These are phyloP conservation scores for Ennomos erosarius DNA, from an alignment of 2,888 invertebrate genomes.

Conservation along the genomic window DNA sequence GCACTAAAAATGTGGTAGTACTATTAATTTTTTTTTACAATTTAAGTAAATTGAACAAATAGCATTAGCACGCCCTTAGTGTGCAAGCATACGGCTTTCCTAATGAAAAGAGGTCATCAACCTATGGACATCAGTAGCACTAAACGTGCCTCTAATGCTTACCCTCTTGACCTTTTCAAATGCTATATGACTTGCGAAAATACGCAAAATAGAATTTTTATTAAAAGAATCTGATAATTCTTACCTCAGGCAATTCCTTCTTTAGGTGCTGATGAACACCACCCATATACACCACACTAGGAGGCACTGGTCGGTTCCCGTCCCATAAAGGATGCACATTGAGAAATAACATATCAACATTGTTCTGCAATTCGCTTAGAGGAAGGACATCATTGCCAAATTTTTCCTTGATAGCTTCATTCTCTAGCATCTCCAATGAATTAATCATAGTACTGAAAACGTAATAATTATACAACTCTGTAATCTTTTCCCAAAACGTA, in stretches of 20 bases:
- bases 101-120: too few species aligned
- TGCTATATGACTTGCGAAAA: too few species aligned
- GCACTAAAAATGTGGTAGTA: too few species aligned
- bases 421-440: conserved; percentile 25
- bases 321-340: conserved; percentile 59
- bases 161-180: too few species aligned
- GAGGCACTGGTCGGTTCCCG: conserved; percentile 55
- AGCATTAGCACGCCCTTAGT: too few species aligned
- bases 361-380: conserved; percentile 16
- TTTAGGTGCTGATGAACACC: conserved; percentile 55
- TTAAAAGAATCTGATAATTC: too few species aligned
- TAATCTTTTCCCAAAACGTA: conserved; percentile 42
- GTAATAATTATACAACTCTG: conserved; percentile 29
- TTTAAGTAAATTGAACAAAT: too few species aligned
- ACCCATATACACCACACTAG: conserved; percentile 60
- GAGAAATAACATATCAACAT: conserved; percentile 53
- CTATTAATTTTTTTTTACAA: too few species aligned
- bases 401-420: conserved; percentile 28
- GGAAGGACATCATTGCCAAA: conserved; percentile 22
- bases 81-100: too few species aligned
- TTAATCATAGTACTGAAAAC: conserved; percentile 1
- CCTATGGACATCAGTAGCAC: too few species aligned
- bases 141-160: too few species aligned
- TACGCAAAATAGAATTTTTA: too few species aligned
- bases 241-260: conserved; percentile 30